Evolutionary conservation across 2,797 vertebrate species (phyloP).

Genomic region (Bradypodion pumilum): DNA sequence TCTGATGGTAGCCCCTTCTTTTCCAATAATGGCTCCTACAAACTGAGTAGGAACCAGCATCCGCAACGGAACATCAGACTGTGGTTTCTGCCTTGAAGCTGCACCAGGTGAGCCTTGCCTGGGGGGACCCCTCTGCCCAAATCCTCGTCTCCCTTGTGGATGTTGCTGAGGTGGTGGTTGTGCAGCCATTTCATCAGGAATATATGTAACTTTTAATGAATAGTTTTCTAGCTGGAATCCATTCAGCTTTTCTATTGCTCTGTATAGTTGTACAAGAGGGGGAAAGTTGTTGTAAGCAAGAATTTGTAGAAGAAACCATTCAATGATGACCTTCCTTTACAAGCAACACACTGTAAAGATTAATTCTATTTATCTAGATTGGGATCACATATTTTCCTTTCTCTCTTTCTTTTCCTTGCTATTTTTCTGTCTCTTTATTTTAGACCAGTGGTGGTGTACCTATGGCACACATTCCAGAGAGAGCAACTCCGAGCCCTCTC

Average conservation of each 20-base stretch:
- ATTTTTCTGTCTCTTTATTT: neutral
- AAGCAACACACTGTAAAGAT: neutral
- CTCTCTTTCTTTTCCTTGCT: neutral
- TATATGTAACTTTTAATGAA: constrained; percentile 94
- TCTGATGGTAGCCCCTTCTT: constrained; percentile 96
- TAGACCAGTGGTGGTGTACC: too few relatives aligned
- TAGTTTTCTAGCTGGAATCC: constrained; percentile 95
- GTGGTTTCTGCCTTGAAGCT: constrained; percentile 86
- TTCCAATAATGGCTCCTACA: constrained; percentile 97
- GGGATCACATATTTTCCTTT: neutral
- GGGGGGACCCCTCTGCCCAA: constrained; percentile 85
- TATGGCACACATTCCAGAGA: too few relatives aligned
- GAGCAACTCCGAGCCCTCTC: too few relatives aligned
- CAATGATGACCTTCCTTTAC: neutral
- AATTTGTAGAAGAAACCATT: neutral
- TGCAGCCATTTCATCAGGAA: constrained; percentile 90
- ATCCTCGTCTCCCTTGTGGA: constrained; percentile 84
- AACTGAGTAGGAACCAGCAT: constrained; percentile 97
- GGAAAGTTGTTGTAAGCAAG: constrained; percentile 50
- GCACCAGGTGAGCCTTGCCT: constrained; percentile 88
- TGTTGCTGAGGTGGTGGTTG: constrained; percentile 77
- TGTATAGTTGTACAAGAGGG: constrained; percentile 56
- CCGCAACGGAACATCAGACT: constrained; percentile 91
- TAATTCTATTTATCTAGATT: neutral
- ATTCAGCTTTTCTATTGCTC: constrained; percentile 98